Evolutionary conservation across 2,113 vertebrate genomes (phyloP), one percentile per base, ranked within the genome.

Genomic region (Upupa epops): DNA sequence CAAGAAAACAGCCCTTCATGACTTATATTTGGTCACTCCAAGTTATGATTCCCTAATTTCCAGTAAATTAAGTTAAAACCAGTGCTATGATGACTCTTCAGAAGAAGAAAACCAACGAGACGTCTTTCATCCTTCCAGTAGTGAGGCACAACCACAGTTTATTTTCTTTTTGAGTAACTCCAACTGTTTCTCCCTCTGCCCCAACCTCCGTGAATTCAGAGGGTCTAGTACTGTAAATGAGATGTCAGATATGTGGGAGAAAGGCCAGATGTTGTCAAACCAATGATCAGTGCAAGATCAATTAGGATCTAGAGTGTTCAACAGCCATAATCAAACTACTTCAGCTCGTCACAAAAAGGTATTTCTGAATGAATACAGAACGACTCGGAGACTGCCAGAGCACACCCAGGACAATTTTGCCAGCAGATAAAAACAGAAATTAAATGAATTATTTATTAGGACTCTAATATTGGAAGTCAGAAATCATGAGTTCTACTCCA

Each of bases 381-480:
- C 22, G 52, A 64, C 56, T 66, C 1, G 0, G 34, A 73, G 66
- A 45, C 26, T 90, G n/a, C 21, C 91, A 79, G 46, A 76, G 45
- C 29, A 87, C 42, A 31, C 25, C 68, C 89, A 34, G 0, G 26
- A 81, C 54, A 80, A 68, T 81, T 93, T 70, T 83, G 56, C 59
- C 51, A 86, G 65, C 69, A 93, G 88, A 95, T 93, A 94, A 95
- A 94, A 90, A 4, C 72, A 82, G 59, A 94, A 92, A 93, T 92
- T 60, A 90, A 91, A 94, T 93, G 56, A 95, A 92, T 94, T 94
- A 92, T 94, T 88, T 95, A 95, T 95, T 83, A 86, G 73, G 54
- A 68, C 65, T 93, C 48, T 49, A 40, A 31, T 46, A 60, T 5
- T 91, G 52, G 56, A 64, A 91, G 69, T 60, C 76, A 68, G 65